Conservation (phyloP, 2,797 vertebrate genomes). For the Luscinia luscinia region DNA sequence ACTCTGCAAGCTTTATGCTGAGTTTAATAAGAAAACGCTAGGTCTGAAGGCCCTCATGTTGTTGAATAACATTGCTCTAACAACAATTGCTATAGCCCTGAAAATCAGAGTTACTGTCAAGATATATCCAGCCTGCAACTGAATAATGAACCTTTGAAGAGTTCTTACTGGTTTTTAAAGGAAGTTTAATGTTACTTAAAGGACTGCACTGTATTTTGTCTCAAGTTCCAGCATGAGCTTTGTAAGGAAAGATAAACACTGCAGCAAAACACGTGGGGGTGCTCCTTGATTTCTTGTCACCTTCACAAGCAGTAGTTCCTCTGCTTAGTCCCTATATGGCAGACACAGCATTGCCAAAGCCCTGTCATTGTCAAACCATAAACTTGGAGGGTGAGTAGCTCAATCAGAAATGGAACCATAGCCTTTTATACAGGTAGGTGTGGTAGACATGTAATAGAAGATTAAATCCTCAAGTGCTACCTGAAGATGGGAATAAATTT, state of each 20-base stretch:
- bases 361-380: neutral
- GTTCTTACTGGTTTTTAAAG: neutral
- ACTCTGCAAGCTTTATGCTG: neutral
- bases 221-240: neutral
- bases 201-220: neutral
- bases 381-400: neutral
- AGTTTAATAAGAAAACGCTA: neutral
- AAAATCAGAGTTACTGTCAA: neutral
- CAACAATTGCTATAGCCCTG: neutral
- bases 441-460: neutral
- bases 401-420: neutral
- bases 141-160: neutral
- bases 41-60: neutral
- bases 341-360: neutral
- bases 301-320: neutral
- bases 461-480: neutral
- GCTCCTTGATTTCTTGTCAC: neutral
- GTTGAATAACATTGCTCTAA: neutral
- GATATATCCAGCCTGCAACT: neutral
- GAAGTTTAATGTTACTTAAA: neutral
- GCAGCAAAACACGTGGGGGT: accelerated
- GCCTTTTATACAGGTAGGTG: neutral
- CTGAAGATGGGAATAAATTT: neutral
- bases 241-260: neutral
- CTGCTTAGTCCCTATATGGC: neutral